These are phyloP conservation scores for Diachasma alloeum DNA, from an alignment of 1,140 invertebrate genomes.

Conservation along the genomic window DNA sequence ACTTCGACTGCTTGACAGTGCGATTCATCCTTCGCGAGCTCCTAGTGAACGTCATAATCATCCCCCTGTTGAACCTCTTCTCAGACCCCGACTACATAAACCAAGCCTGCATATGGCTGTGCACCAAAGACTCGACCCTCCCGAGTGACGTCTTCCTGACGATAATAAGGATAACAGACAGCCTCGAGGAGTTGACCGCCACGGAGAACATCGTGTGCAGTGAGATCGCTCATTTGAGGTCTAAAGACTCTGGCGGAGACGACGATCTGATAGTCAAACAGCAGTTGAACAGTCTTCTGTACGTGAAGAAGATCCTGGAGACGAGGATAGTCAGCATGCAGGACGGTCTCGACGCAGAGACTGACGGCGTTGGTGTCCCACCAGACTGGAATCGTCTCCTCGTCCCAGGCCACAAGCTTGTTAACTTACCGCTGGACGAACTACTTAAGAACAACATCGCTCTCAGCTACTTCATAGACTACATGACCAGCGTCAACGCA, in stretches of 20 bases:
- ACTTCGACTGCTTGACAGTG: constrained; percentile 85
- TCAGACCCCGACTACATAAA: constrained; percentile 96
- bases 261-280: constrained; percentile 86
- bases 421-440: constrained; percentile 77
- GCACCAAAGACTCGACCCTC: constrained; percentile 76
- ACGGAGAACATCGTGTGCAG: constrained; percentile 80
- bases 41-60: constrained; percentile 80
- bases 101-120: constrained; percentile 89
- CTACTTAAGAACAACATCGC: constrained; percentile 84
- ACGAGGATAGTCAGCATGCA: constrained; percentile 72
- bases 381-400: constrained; percentile 66
- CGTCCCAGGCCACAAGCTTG: constrained; percentile 69
- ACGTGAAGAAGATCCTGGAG: constrained; percentile 81
- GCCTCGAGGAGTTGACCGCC: constrained; percentile 81
- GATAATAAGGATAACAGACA: constrained; percentile 80
- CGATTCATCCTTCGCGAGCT: constrained; percentile 83
- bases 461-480: constrained; percentile 84
- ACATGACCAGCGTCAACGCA: constrained; percentile 75
- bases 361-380: constrained; percentile 54
- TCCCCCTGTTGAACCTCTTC: constrained; percentile 81
- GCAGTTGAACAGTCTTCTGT: constrained; percentile 87
- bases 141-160: constrained; percentile 85
- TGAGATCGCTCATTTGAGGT: constrained; percentile 82
- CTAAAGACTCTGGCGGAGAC: constrained; percentile 83
- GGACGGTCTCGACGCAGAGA: constrained; percentile 66